phyloP scores from a whole-genome alignment of 92 coral and sea anemone genomes.

The Galaxea fascicularis region DNA sequence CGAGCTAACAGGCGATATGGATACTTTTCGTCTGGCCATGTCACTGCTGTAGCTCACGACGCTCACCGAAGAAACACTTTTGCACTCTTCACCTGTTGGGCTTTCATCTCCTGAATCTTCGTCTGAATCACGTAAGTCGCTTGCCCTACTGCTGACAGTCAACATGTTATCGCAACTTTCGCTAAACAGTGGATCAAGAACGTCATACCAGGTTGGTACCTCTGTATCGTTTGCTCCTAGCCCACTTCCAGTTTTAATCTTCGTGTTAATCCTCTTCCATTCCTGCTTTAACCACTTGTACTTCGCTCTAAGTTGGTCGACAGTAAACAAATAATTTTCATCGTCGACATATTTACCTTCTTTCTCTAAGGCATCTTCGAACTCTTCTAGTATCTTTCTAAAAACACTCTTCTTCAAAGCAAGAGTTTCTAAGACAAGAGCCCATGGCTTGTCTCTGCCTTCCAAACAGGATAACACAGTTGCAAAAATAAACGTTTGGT shows the following conservation, averaged over 20 bases:
- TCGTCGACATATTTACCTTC: not conserved
- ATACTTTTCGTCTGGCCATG: constrained; percentile 1
- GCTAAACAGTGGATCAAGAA: constrained; percentile 49
- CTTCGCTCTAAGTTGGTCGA: constrained; percentile 56
- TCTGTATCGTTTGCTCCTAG: not conserved
- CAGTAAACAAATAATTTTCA: constrained; percentile 14
- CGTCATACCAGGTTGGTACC: constrained; percentile 28
- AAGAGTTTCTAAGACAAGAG: constrained; percentile 42
- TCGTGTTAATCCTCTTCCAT: constrained; percentile 61
- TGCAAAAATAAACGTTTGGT: constrained; percentile 36
- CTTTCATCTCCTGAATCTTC: constrained; percentile 1
- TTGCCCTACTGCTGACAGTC: constrained; percentile 56
- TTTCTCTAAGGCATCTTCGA: constrained; percentile 38
- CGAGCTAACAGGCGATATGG: not conserved
- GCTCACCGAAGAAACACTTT: constrained; percentile 7
- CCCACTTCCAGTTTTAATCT: constrained; percentile 41
- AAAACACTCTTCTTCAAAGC: constrained; percentile 55
- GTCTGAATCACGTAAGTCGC: constrained; percentile 27
- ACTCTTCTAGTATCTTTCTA: constrained; percentile 19
- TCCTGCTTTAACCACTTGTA: constrained; percentile 64
- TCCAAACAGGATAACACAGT: constrained; percentile 34
- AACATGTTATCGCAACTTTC: constrained; percentile 55
- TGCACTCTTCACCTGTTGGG: constrained; percentile 8
- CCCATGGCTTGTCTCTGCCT: constrained; percentile 45
- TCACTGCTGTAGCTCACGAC: constrained; percentile 9